These are phyloP conservation scores for Thalassoma bifasciatum DNA, from an alignment of 2,113 vertebrate genomes.

Conservation along the genomic window DNA sequence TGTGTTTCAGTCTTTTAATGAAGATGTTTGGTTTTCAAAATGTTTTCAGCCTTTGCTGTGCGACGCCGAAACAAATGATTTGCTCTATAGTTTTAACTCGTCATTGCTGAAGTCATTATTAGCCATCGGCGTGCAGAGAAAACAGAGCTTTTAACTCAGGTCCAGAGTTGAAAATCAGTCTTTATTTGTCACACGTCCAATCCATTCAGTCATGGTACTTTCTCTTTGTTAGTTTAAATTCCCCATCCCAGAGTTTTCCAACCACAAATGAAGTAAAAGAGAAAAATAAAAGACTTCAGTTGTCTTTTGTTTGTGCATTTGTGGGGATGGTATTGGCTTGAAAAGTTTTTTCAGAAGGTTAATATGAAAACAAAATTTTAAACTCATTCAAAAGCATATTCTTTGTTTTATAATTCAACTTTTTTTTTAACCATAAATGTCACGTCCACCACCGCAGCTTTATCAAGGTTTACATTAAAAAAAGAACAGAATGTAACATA, in stretches of 20 bases:
- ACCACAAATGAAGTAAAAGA: constrained; percentile 13
- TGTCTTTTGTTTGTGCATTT: background rate
- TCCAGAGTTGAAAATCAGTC: background rate
- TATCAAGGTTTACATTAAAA: background rate
- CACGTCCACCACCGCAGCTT: background rate
- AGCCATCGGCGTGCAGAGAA: background rate
- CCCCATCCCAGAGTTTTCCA: background rate
- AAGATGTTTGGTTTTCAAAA: background rate
- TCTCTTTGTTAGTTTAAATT: constrained; percentile 33
- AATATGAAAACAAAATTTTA: background rate
- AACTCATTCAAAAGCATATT: background rate
- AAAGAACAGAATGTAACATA: background rate
- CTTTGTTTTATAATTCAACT: background rate
- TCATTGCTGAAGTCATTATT: background rate
- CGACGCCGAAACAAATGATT: background rate
- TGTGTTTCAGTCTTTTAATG: background rate
- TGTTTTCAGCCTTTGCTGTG: background rate
- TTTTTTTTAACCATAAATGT: background rate
- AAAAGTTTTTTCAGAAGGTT: constrained; percentile 5
- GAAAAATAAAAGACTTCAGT: background rate
- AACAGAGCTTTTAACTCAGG: background rate
- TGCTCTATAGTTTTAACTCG: background rate
- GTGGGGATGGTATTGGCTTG: background rate
- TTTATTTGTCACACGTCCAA: constrained; percentile 10
- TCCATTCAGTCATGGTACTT: background rate